phyloP scores from a whole-genome alignment of 2,113 vertebrate species.

The Axis porcinus region DNA sequence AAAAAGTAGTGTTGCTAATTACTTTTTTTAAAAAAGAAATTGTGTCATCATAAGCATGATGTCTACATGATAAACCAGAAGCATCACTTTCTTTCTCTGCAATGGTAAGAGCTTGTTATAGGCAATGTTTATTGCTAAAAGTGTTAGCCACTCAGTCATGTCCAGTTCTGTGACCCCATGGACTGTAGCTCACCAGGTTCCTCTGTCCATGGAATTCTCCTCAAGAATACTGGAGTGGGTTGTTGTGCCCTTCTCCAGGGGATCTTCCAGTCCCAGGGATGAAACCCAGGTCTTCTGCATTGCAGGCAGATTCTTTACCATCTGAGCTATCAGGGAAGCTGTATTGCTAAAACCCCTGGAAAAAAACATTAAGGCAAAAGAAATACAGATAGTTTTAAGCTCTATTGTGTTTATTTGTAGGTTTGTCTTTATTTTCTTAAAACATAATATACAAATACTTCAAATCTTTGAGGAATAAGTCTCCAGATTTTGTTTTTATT shows the following conservation, averaged over 20 bases:
- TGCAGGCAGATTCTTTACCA: not conserved
- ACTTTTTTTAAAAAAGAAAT: conserved; percentile 56
- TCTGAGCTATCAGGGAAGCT: not conserved
- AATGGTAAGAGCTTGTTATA: conserved; percentile 40
- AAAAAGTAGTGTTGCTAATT: conserved; percentile 46
- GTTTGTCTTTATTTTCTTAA: conserved; percentile 54
- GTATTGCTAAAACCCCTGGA: conserved; percentile 1
- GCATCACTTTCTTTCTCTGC: conserved; percentile 42
- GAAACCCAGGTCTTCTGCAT: not conserved
- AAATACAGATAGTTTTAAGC: conserved; percentile 10
- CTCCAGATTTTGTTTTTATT: conserved; percentile 17
- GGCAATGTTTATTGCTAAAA: not conserved
- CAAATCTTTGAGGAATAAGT: conserved; percentile 19
- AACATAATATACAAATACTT: not conserved
- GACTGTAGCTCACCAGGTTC: not conserved
- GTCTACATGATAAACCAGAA: not conserved
- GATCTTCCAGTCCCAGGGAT: not conserved
- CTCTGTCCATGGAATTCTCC: not conserved
- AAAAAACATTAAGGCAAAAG: conserved; percentile 46
- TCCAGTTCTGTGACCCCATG: not conserved
- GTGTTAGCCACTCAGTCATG: not conserved
- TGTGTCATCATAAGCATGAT: conserved; percentile 20
- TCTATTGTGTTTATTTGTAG: not conserved
- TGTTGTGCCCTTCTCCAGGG: not conserved
- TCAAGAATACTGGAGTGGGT: not conserved